Base-by-base conservation (phyloP, 92 coral and sea anemone species). In the Pocillopora grandis region DNA sequence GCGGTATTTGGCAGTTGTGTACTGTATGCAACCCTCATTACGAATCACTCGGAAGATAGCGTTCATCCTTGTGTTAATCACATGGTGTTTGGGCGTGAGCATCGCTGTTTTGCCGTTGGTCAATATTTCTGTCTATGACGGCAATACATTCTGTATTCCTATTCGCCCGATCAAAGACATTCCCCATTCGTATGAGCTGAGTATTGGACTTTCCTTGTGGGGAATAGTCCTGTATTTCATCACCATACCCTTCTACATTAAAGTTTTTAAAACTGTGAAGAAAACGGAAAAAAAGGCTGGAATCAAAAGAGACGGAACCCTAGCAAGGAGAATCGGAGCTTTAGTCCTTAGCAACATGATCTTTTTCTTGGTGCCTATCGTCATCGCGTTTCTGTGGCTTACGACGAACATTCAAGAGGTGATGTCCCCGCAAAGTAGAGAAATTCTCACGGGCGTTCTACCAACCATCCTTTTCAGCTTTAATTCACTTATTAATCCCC, bases 71-170 rank as follows among this genome's bases (percentile, higher is more conserved):
- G 79, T 80, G 12, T 85, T 68, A 18, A 35, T 79, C 9, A 79
- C 83, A 17, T 94, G 98, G 98, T 33, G 79, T n/a, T 52, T 91
- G 65, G 93, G 89, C 20, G 49, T 87, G 58, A 65, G 70, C 23
- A 69, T 87, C 10, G 91, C 95, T 2, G 75, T 73, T 2, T 76
- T 94, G 18, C 98, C 98, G 2, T 52, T 80, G 80, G 71, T 52
- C 37, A 92, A 93, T 16, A 91, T 94, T 3, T 94, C 95, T 5
- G 91, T 90, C 13, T 94, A 94, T 74, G 87, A 88, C 9, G 62
- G 95, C 8, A 94, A 94, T 64, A 94, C 98, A 1, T 94, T 87
- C 72, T 94, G 98, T 56, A 59, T 91, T 13, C 98, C 98, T 11
- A 60, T 94, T 27, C 82, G 87, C 13, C 98, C 95, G 19, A 64